Evolutionary conservation across 2,113 vertebrate genomes (phyloP).

Genomic region (Oxygymnocypris stewartii): DNA sequence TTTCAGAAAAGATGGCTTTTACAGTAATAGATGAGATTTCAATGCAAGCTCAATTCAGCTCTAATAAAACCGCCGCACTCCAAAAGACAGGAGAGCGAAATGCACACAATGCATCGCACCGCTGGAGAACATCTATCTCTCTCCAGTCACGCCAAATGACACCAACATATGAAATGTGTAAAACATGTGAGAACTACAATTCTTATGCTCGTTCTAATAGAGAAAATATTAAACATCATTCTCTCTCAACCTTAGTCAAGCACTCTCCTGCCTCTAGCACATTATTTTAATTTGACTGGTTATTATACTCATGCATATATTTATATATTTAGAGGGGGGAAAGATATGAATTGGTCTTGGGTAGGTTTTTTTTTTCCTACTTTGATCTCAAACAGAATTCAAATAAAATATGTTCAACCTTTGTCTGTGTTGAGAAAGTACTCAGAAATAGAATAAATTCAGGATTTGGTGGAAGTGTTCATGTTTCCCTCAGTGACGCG

Average conservation of each 20-base stretch:
- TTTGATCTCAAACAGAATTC: slow-evolving; percentile 72
- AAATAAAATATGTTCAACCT: slow-evolving; percentile 74
- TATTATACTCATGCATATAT: slow-evolving; percentile 59
- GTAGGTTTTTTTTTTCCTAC: slow-evolving; percentile 61
- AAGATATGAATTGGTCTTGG: slow-evolving; percentile 58
- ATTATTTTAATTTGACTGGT: slow-evolving; percentile 45
- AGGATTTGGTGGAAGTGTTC: slow-evolving; percentile 72
- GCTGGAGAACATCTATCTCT: slow-evolving; percentile 41
- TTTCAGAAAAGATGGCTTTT: slow-evolving; percentile 60
- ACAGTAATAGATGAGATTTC: slow-evolving; percentile 63
- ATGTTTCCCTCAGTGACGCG: slow-evolving; percentile 72
- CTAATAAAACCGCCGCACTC: slow-evolving; percentile 36
- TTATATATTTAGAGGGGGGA: slow-evolving; percentile 62
- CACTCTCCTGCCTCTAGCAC: slow-evolving; percentile 38
- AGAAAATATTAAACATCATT: slow-evolving; percentile 41
- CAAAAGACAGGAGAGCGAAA: slow-evolving; percentile 37
- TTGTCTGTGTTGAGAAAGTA: slow-evolving; percentile 69
- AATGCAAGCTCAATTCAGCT: slow-evolving; percentile 37
- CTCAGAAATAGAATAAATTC: slow-evolving; percentile 75
- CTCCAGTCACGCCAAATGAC: slow-evolving; percentile 26
- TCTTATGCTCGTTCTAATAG: slow-evolving; percentile 38
- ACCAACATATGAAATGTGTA: slow-evolving; percentile 32
- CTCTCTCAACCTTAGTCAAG: slow-evolving; percentile 49
- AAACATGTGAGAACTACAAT: slow-evolving; percentile 40
- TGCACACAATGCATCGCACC: neutral